phyloP scores from a whole-genome alignment of 2,888 invertebrate genomes.

The Blastobasis adustella region DNA sequence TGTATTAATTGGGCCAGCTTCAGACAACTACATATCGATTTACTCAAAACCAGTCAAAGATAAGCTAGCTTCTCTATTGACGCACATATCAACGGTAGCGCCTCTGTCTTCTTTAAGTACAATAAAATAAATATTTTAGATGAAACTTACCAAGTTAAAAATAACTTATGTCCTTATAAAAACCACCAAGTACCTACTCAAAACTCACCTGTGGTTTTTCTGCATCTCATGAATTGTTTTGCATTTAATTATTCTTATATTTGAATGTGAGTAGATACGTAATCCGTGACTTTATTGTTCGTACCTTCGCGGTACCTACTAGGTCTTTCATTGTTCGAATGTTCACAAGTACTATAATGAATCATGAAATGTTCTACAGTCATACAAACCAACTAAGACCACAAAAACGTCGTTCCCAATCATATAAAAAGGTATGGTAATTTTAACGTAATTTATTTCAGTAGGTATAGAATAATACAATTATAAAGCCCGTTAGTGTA shows the following conservation, averaged over 20 bases:
- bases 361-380: too few species aligned
- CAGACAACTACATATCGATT: too few species aligned
- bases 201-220: neutral
- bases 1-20: neutral
- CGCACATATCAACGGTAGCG: too few species aligned
- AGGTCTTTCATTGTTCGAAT: conserved; percentile 2
- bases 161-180: neutral
- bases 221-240: conserved; percentile 7
- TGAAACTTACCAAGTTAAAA: neutral
- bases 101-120: neutral
- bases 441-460: too few species aligned
- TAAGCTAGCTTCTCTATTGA: neutral
- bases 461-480: too few species aligned
- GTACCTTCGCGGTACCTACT: neutral
- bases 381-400: conserved; percentile 6
- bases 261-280: conserved; percentile 6
- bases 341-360: too few species aligned
- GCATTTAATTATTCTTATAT: conserved; percentile 10
- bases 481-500: too few species aligned
- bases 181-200: neutral
- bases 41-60: neutral
- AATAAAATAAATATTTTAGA: neutral
- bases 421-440: too few species aligned
- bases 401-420: conserved; percentile 6
- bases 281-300: conserved; percentile 5